Evolutionary conservation across 1,140 invertebrate species (phyloP), one percentile per base, ranked within the genome.

Genomic region (Muscidifurax raptorellus): DNA sequence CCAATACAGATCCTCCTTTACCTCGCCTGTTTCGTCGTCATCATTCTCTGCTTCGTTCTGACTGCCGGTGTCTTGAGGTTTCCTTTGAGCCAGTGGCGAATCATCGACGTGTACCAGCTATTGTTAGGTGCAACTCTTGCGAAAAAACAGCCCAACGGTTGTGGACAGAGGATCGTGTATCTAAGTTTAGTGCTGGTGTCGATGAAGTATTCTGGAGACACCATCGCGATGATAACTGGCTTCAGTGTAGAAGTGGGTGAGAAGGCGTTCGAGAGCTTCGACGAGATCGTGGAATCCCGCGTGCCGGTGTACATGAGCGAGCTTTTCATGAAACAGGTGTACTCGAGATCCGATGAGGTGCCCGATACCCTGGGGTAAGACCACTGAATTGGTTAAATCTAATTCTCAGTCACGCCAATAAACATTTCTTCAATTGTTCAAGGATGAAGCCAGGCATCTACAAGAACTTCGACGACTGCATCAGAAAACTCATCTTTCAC

Each of bases 181-280:
- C n/a, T 78, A 1, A 78, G 27, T n/a, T 2, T 80, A 2, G 22
- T 69, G 2, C 12, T 80, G 0, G 10, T 80, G 13, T 67, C 30
- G 1, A 80, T 80, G 78, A 69, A 40, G n/a, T 80, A 69, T 69
- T 80, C 59, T 0, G 32, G 30, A 4, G 59, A 74, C 5, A 82
- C 59, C 7, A 74, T 74, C 18, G 67, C 69, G 2, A 52, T 71
- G 3, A 25, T 82, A 27, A 59, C 28, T 12, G 69, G 18, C 1
- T 52, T 82, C 1, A 72, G 59, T 27, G 40, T 82, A 3, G 25
- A 32, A 18, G 27, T 25, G 6, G 7, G 32, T 59, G 75, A 77
- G 27, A 59, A 64, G 13, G 71, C 71, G 5, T 82, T 75, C n/a
- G 71, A 82, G 18, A 82, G 25, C 47, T 75, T 82, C 32, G 47